These are phyloP conservation scores for Kradibia gibbosae DNA, from an alignment of 1,140 invertebrate genomes.

Conservation along the genomic window DNA sequence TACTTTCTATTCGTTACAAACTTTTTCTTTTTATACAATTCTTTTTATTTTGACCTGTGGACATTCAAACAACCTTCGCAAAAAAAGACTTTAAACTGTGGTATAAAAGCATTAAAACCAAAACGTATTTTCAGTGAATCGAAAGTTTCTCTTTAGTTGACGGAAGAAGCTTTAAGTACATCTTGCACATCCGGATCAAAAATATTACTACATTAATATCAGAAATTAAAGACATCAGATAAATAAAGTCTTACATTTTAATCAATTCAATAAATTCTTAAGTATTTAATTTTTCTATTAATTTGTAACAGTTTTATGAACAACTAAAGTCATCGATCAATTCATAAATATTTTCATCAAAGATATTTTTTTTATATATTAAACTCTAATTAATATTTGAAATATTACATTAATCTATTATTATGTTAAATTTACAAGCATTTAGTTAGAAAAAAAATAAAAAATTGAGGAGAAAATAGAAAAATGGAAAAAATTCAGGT, in stretches of 20 bases:
- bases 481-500: too few species aligned
- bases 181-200: constrained; percentile 55
- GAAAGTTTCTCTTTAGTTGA: constrained; percentile 70
- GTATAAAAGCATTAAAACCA: neutral
- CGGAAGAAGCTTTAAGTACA: constrained; percentile 68
- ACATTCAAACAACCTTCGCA: neutral
- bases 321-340: too few species aligned
- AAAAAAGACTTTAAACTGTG: neutral
- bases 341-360: too few species aligned
- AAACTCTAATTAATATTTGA: too few species aligned
- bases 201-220: neutral
- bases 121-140: constrained; percentile 51
- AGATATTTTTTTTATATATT: too few species aligned
- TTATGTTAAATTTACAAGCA: too few species aligned
- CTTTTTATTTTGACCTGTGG: neutral
- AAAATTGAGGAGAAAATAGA: too few species aligned
- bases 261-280: too few species aligned
- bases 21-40: neutral
- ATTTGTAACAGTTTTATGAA: too few species aligned
- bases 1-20: neutral
- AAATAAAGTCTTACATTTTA: neutral
- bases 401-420: too few species aligned
- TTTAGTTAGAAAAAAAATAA: too few species aligned
- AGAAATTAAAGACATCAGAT: neutral
- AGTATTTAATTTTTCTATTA: neutral